phyloP scores from a whole-genome alignment of 2,888 invertebrate species.

The Amiota mariae region DNA sequence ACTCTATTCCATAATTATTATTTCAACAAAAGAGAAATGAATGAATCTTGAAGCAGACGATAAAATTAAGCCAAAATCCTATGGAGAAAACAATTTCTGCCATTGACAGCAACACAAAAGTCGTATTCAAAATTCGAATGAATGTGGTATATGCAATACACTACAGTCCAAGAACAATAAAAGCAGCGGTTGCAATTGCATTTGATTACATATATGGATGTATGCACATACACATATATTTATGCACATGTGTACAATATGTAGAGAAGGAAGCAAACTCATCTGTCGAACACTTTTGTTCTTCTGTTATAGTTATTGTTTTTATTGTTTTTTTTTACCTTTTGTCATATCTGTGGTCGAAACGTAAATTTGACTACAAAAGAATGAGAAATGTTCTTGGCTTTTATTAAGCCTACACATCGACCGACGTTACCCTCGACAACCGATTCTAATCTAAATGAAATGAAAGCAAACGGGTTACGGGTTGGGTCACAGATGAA shows the following conservation, averaged over 20 bases:
- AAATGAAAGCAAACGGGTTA: constrained; percentile 59
- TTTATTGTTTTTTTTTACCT: constrained; percentile 46
- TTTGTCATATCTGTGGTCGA: constrained; percentile 45
- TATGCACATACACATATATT: no score
- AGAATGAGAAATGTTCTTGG: not conserved
- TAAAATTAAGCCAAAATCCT: no score
- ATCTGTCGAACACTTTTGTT: not conserved
- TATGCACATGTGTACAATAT: no score
- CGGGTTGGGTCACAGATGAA: constrained; percentile 43
- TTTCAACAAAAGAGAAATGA: no score
- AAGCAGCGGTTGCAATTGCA: constrained; percentile 57
- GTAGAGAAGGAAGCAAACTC: not conserved
- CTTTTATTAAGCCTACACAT: not conserved
- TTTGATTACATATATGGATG: not conserved
- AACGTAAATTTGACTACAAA: constrained; percentile 47
- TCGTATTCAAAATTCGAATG: constrained; percentile 54
- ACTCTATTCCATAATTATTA: no score
- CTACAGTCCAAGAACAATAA: constrained; percentile 40
- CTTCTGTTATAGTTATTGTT: constrained; percentile 49
- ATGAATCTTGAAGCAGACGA: no score
- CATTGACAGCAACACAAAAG: constrained; percentile 63
- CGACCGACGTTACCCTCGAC: not conserved
- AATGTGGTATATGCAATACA: constrained; percentile 61
- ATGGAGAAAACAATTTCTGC: constrained; percentile 50
- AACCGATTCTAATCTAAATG: constrained; percentile 46